A percentile compares a stretch with the other conserved stretches of the same genome.
Evolutionary conservation across 64 coral and sea anemone species (phyloP).

Genomic region (Hydrozoanthus tunicans): DNA sequence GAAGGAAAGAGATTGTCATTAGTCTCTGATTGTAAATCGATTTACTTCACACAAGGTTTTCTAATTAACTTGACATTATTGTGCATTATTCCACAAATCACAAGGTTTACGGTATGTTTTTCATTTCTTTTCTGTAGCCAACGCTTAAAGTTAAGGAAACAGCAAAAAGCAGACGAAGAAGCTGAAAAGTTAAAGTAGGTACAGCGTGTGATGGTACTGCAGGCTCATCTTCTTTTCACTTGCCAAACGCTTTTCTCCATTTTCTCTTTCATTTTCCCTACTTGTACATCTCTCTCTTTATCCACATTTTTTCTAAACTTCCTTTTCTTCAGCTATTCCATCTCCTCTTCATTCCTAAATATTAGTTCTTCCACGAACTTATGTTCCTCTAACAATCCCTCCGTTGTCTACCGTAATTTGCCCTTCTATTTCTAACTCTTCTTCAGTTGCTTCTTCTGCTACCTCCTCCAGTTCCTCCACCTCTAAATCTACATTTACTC

Average conservation of each 20-base stretch:
- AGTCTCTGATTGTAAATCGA: too few relatives aligned
- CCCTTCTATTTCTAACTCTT: neutral
- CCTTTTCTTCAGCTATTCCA: neutral
- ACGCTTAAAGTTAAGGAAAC: slow-evolving; percentile 87
- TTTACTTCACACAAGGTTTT: too few relatives aligned
- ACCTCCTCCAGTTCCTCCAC: neutral
- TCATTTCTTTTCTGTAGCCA: slow-evolving; percentile 49
- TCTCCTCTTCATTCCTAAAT: neutral
- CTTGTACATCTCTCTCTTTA: neutral
- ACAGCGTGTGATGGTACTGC: neutral
- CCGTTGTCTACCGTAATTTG: neutral
- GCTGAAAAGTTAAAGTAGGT: slow-evolving; percentile 90
- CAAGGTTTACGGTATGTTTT: neutral
- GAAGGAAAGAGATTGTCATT: neutral
- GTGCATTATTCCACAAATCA: too few relatives aligned
- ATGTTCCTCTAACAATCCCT: neutral
- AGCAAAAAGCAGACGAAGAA: slow-evolving; percentile 90
- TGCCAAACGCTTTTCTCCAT: neutral
- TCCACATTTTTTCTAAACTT: neutral
- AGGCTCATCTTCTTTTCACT: neutral
- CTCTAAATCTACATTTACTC: neutral
- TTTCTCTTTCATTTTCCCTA: neutral
- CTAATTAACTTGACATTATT: too few relatives aligned
- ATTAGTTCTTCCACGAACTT: neutral
- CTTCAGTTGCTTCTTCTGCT: neutral